These are phyloP conservation scores for Triplophysa tibetana DNA, from an alignment of 2,113 vertebrate genomes.

Conservation along the genomic window DNA sequence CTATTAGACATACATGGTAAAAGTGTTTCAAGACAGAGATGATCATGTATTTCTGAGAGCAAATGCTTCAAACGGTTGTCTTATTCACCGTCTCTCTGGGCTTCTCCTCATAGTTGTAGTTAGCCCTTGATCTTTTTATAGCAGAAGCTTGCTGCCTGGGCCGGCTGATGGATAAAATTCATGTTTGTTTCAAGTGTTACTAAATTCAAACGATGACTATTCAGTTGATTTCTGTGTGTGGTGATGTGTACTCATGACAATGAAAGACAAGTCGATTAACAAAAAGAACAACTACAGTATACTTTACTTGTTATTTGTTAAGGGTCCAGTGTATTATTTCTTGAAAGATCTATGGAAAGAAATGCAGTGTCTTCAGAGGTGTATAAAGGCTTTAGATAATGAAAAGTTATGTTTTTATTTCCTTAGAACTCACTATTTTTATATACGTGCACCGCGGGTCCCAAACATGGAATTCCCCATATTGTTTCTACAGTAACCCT, in stretches of 20 bases:
- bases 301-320: too few species aligned
- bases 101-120: constrained; percentile 18
- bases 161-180: constrained; percentile 11
- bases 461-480: too few species aligned
- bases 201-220: not conserved
- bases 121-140: constrained; percentile 60
- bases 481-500: too few species aligned
- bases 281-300: not conserved
- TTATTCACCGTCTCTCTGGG: constrained; percentile 18
- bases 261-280: not conserved
- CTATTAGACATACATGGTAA: constrained; percentile 29
- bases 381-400: too few species aligned
- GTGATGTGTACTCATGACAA: not conserved
- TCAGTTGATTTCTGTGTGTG: not conserved
- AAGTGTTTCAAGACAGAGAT: not conserved
- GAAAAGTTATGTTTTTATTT: too few species aligned
- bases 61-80: constrained; percentile 38
- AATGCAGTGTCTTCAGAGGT: too few species aligned
- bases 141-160: not conserved
- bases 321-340: too few species aligned
- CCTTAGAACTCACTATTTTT: too few species aligned
- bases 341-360: too few species aligned
- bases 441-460: too few species aligned
- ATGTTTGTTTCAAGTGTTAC: constrained; percentile 12
- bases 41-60: constrained; percentile 3